These are phyloP conservation scores for Crepidodera aurea DNA, from an alignment of 2,888 invertebrate genomes.

Conservation along the genomic window DNA sequence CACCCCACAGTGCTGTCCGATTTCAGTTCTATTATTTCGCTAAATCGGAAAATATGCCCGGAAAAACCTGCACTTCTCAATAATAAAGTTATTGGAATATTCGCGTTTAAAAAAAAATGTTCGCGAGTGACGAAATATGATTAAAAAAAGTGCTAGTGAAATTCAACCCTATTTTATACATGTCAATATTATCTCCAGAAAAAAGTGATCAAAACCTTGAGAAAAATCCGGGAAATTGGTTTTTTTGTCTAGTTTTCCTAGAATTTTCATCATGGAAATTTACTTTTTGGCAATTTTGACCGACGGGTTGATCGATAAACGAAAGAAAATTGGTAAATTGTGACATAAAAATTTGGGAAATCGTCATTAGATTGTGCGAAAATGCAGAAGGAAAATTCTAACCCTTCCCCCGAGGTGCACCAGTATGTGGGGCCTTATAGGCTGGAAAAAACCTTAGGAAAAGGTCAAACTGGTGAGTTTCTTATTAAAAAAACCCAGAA, in stretches of 20 bases:
- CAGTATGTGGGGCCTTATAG: constrained; percentile 99
- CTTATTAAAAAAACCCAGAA: too few relatives aligned
- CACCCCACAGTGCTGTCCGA: constrained; percentile 49
- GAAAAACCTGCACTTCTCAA: constrained; percentile 26
- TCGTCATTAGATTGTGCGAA: constrained; percentile 30
- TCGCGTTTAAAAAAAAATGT: constrained; percentile 3
- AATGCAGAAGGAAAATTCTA: constrained; percentile 60
- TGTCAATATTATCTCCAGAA: constrained; percentile 21
- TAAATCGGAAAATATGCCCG: constrained; percentile 47
- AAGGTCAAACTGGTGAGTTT: constrained; percentile 95
- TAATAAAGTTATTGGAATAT: neutral
- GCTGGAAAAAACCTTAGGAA: constrained; percentile 98
- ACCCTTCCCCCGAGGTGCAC: constrained; percentile 71
- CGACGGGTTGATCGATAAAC: neutral
- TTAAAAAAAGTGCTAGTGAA: constrained; percentile 8
- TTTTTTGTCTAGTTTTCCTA: neutral
- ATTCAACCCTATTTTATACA: constrained; percentile 4
- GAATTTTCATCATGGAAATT: constrained; percentile 16
- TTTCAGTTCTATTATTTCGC: constrained; percentile 38
- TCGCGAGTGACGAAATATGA: constrained; percentile 12
- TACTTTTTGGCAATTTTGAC: constrained; percentile 2
- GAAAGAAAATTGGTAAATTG: constrained; percentile 30
- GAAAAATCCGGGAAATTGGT: constrained; percentile 17
- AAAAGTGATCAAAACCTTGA: neutral
- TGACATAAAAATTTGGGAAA: constrained; percentile 36